phyloP scores from a whole-genome alignment of 2,797 vertebrate species.

The Clarias platycephalus region DNA sequence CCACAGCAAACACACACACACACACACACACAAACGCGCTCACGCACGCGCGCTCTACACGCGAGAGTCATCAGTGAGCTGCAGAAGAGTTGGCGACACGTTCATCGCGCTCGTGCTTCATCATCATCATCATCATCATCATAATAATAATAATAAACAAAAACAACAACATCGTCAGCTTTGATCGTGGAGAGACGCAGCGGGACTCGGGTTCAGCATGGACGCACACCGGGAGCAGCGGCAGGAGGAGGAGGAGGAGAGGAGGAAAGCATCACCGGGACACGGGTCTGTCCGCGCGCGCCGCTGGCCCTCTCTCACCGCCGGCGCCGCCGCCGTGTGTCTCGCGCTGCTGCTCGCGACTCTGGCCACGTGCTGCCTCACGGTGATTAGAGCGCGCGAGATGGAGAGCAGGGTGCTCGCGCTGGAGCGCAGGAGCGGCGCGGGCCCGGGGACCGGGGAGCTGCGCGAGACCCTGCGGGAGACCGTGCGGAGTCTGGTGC shows the following conservation, averaged over 20 bases:
- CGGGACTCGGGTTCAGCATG: conserved; percentile 10
- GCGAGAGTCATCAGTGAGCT: conserved; percentile 6
- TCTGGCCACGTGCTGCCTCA: conserved; percentile 78
- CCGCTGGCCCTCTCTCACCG: conserved; percentile 60
- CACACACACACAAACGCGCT: conserved; percentile 12
- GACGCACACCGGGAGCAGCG: conserved; percentile 50
- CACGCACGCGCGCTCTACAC: background rate
- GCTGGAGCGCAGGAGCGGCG: conserved; percentile 74
- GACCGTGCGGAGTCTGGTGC: conserved; percentile 76
- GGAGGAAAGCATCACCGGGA: conserved; percentile 50
- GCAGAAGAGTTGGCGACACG: background rate
- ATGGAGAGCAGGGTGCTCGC: conserved; percentile 81
- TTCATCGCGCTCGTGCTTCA: background rate
- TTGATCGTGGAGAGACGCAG: background rate
- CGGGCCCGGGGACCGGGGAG: conserved; percentile 50
- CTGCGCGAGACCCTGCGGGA: conserved; percentile 67
- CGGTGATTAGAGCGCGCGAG: conserved; percentile 80
- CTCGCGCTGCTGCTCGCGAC: conserved; percentile 65
- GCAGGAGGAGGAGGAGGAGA: background rate
- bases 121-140: conserved; percentile 1
- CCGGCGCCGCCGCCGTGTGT: conserved; percentile 68
- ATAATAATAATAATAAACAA: background rate
- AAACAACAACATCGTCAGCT: background rate
- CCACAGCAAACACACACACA: conserved; percentile 46
- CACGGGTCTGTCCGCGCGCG: conserved; percentile 35